Evolutionary conservation across 2,888 invertebrate genomes (phyloP), one percentile per base, ranked within the genome.

Genomic region (Eueremaeus valkanovi): DNA sequence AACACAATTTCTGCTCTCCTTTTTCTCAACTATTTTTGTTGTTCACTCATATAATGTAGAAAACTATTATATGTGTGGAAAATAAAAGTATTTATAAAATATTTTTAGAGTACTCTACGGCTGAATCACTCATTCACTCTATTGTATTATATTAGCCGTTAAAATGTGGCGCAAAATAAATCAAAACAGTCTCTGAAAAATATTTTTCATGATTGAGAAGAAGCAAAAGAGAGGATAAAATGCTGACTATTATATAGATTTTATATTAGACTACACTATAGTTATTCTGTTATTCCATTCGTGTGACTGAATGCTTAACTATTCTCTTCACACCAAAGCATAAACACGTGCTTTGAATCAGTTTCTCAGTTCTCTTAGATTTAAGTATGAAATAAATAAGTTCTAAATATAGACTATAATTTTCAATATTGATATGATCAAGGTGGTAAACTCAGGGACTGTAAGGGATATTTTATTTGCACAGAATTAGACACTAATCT

Each of bases 321-420:
- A 61, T 61, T 61, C 61, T 9, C 9, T 33, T 31, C 61, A 61
- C 61, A 61, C 24, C 5, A 11, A 51, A 11, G 11, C 6, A 11
- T 31, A 6, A 61, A 33, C 61, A 61, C 61, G 61, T 61, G 61
- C 29, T 33, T 29, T 31, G 61, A 29, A 61, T 61, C 31, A 13
- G 16, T 61, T 61, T 29, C 31, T 61, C 18, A 29, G 1, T n/a
- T n/a, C n/a, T n/a, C n/a, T n/a, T 18, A 13, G n/a, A 61, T 61
- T 61, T 61, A 61, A 61, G 61, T 61, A 13, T 3, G 21, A 61
- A 61, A 33, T 61, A 51, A 45, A 45, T 21, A 24, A 55, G 24
- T 31, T 5, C n/a, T 31, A n/a, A n/a, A n/a, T n/a, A n/a, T n/a
- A n/a, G n/a, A n/a, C n/a, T n/a, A n/a, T n/a, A n/a, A n/a, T n/a